Percentiles rank a stretch among this genome's conserved stretches.
Conservation (phyloP, 2,888 invertebrate genomes). For the Stratiomys singularior region DNA sequence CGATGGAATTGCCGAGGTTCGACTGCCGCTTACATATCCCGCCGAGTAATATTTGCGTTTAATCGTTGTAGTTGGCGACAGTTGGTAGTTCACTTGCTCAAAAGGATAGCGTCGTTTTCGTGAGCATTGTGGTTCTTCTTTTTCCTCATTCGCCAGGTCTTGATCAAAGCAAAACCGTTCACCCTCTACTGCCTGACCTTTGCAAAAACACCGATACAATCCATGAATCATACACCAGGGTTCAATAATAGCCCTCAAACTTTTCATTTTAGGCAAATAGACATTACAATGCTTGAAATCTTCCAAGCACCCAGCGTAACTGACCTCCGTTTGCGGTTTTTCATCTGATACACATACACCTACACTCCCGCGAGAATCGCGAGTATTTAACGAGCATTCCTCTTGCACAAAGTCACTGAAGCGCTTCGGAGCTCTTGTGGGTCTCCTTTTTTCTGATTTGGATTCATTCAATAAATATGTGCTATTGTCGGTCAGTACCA, state of each 20-base stretch:
- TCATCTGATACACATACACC: background rate
- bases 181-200: slow-evolving; percentile 62
- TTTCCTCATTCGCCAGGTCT: slow-evolving; percentile 57
- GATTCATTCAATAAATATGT: slow-evolving; percentile 72
- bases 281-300: slow-evolving; percentile 61
- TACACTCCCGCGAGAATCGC: background rate
- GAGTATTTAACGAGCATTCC: slow-evolving; percentile 16
- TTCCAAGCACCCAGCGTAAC: background rate
- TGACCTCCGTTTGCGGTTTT: background rate
- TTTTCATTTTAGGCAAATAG: slow-evolving; percentile 57
- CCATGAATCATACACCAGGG: slow-evolving; percentile 76
- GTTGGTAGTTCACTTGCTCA: slow-evolving; percentile 56
- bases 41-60: slow-evolving; percentile 24
- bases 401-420: slow-evolving; percentile 66
- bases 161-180: slow-evolving; percentile 54
- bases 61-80: background rate
- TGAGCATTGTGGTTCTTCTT: slow-evolving; percentile 48
- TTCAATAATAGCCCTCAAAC: slow-evolving; percentile 67
- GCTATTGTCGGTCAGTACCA: slow-evolving; percentile 73
- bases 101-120: slow-evolving; percentile 61
- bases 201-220: slow-evolving; percentile 75
- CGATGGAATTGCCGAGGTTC: background rate
- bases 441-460: slow-evolving; percentile 68
- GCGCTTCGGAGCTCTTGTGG: slow-evolving; percentile 70
- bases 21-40: slow-evolving; percentile 9